These are phyloP conservation scores for Agonopterix heracliana DNA, from an alignment of 2,888 invertebrate genomes.

Conservation along the genomic window DNA sequence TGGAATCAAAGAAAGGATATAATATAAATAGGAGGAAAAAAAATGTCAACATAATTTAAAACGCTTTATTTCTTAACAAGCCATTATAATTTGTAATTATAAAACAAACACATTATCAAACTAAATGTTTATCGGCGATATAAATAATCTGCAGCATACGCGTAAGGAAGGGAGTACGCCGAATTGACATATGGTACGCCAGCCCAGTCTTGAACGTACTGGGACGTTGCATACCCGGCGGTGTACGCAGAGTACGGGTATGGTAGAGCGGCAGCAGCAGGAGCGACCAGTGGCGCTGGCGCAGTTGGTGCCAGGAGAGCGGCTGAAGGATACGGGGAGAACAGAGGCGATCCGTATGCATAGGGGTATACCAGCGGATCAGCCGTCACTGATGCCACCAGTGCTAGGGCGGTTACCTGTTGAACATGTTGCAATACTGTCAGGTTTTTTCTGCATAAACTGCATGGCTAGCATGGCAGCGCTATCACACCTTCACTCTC, in stretches of 20 bases:
- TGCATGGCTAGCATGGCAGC: too few relatives aligned
- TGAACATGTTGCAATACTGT: constrained; percentile 6
- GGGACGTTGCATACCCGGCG: background rate
- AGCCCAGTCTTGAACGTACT: constrained; percentile 6
- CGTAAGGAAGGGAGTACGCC: background rate
- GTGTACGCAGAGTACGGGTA: background rate
- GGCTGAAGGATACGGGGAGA: constrained; percentile 2
- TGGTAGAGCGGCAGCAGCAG: background rate
- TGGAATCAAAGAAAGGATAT: too few relatives aligned
- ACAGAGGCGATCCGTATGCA: constrained; percentile 6
- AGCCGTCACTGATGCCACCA: constrained; percentile 31
- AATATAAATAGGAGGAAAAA: too few relatives aligned
- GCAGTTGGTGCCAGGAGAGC: background rate
- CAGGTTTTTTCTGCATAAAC: background rate
- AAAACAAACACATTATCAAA: too few relatives aligned
- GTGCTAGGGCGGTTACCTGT: constrained; percentile 35
- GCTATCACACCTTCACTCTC: too few relatives aligned
- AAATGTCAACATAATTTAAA: too few relatives aligned
- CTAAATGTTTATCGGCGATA: constrained; percentile 15
- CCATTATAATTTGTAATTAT: too few relatives aligned
- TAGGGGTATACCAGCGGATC: constrained; percentile 19
- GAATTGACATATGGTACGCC: constrained; percentile 5
- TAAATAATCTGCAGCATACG: background rate
- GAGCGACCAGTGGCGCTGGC: background rate
- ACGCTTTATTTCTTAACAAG: too few relatives aligned